Evolutionary conservation across 2,797 vertebrate genomes (phyloP), one percentile per base, ranked within the genome.

Genomic region (Yasuhikotakia modesta): DNA sequence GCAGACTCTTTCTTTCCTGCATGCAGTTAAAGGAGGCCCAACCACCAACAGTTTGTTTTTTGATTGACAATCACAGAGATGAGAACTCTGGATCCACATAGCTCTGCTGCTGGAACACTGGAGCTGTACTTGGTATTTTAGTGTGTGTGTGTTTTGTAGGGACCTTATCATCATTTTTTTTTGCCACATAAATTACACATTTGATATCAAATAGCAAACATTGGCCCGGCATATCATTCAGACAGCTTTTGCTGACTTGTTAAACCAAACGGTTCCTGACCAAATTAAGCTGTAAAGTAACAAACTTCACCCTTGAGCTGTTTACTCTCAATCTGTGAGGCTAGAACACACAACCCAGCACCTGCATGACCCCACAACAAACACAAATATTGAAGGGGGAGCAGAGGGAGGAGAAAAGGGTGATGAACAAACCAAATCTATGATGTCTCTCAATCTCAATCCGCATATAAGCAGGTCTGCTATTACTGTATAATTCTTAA

Each of bases 1-100:
- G 14, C 61, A 35, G 68, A 65, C 30, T 57, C 32, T 57, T 45
- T 10, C 39, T 43, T 3, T 46, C 53, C 17, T 1, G 45, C 19
- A 32, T 48, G 45, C 32, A 75, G 57, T n/a, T 30, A 64, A 45
- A 6, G 17, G 52, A 70, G 52, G 64, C 50, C 53, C 10, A 39
- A n/a, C 55, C 39, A 19, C 70, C 66, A 46, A 39, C 3, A 1
- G 39, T 58, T 22, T 27, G 60, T n/a, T 17, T 4, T 22, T 52
- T 24, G 73, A 76, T 67, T 82, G 43, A 53, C 45, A 82, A 72
- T 79, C 22, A 72, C 11, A 43, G 35, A 12, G 30, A n/a, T 57
- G 52, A 67, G 32, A n/a, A 45, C 16, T 24, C 22, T 64, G 52
- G 22, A 16, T 24, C 21, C 8, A 27, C 19, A 27, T 50, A 57